These are phyloP conservation scores for Rissa tridactyla DNA, from an alignment of 2,113 vertebrate species.

Conservation along the genomic window DNA sequence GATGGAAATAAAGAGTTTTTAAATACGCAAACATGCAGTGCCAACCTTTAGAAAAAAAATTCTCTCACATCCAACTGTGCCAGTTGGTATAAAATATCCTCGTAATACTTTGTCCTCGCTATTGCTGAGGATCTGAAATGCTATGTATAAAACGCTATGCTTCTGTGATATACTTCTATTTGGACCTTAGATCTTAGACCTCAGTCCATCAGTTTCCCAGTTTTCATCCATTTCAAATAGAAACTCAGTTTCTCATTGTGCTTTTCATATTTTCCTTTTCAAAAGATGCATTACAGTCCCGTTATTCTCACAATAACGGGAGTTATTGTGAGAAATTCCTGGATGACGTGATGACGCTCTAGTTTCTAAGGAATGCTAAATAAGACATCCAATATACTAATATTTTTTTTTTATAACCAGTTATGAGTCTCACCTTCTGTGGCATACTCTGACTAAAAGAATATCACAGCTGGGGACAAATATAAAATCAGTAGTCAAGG, in stretches of 20 bases:
- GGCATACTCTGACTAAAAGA: not conserved
- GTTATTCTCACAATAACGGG: not conserved
- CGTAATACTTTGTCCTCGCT: not conserved
- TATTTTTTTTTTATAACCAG: not conserved
- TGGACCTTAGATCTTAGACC: not conserved
- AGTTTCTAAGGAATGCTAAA: not conserved
- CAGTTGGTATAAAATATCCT: not conserved
- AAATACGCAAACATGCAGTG: not conserved
- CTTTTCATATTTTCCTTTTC: not conserved
- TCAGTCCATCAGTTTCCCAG: not conserved
- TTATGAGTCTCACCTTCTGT: not conserved
- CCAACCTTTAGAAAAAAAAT: not conserved
- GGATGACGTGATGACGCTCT: not conserved
- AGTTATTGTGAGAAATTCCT: not conserved
- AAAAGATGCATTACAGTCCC: not conserved
- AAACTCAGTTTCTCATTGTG: not conserved
- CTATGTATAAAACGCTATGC: accelerated
- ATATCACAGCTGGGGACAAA: not conserved
- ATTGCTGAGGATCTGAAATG: not conserved
- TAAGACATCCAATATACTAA: not conserved
- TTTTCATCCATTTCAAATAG: not conserved
- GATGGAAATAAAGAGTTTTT: not conserved
- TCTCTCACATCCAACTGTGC: not conserved
- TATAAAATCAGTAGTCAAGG: not conserved
- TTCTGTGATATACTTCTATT: not conserved